Evolutionary conservation across 2,113 vertebrate genomes (phyloP), one percentile per base, ranked within the genome.

Genomic region (Calidris pugnax): DNA sequence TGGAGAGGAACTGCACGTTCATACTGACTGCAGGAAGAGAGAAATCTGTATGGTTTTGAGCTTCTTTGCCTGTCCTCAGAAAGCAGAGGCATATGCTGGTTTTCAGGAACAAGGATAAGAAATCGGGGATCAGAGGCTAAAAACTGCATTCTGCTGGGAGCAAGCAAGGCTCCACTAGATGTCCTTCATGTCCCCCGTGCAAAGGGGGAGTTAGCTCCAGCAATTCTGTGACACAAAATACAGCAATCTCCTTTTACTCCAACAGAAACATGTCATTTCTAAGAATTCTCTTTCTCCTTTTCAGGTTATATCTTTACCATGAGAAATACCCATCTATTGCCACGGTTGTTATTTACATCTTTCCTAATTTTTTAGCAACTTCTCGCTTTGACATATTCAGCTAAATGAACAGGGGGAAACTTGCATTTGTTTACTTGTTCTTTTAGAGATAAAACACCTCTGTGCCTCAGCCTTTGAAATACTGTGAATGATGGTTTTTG

Each of bases 371-470:
- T 97, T 90, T 69, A 59, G 73, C 39, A 81, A 57, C 84, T 75
- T 89, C 87, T 87, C 81, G 41, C 87, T 89, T 95, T 97, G 96
- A 91, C 93, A 93, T 73, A 80, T 80, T 95, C 66, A 85, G 67
- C 87, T 93, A 95, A 93, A 94, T 85, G 91, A 97, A 85, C 78
- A 63, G 89, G 77, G 83, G 45, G 51, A 89, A 95, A 89, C 84
- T 97, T 95, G 94, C 91, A 28, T 95, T 97, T 97, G 95, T 97
- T 96, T 95, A 95, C 95, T 95, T 97, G 73, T 92, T 97, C 47
- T 91, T 89, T 62, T 87, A 50, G 92, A 95, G 95, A 97, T 96
- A 96, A 97, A 97, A 95, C 94, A 97, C 84, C 84, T 95, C 92
- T 79, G 76, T 95, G 86, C 80, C 90, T 96, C 84, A 95, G 92